Evolutionary conservation across 2,797 vertebrate species (phyloP).

Genomic region (Dicrostonyx torquatus): DNA sequence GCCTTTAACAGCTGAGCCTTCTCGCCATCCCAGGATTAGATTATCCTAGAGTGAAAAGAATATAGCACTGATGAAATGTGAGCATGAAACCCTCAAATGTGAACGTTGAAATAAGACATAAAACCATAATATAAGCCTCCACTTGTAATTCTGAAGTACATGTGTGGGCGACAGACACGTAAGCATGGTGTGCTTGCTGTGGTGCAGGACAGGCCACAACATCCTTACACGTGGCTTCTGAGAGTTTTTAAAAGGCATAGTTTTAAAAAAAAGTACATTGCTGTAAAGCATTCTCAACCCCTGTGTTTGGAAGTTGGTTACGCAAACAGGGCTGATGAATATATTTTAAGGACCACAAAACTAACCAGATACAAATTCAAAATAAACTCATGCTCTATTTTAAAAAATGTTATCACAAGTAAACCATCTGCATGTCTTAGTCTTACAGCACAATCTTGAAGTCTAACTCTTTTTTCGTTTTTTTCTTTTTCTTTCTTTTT

Average conservation of each 20-base stretch:
- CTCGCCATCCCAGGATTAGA: neutral
- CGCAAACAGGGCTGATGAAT: neutral
- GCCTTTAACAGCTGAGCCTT: no score
- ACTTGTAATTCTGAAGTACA: neutral
- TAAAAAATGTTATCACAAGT: slow-evolving; percentile 26
- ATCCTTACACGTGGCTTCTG: neutral
- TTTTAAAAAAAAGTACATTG: neutral
- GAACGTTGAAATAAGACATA: slow-evolving; percentile 2
- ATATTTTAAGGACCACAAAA: neutral
- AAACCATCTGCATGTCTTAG: neutral
- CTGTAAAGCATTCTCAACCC: neutral
- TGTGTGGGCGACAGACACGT: neutral
- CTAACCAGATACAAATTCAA: neutral
- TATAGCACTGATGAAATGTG: neutral
- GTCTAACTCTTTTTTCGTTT: neutral
- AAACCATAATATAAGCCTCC: neutral
- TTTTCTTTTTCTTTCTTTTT: neutral
- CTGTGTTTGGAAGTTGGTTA: neutral
- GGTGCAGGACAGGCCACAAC: neutral
- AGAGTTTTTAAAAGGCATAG: neutral
- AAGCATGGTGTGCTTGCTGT: neutral
- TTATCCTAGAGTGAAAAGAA: neutral
- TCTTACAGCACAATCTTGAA: neutral
- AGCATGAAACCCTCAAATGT: neutral
- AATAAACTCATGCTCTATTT: neutral